Conservation (phyloP, 2,113 vertebrate genomes). For the Peromyscus californicus region DNA sequence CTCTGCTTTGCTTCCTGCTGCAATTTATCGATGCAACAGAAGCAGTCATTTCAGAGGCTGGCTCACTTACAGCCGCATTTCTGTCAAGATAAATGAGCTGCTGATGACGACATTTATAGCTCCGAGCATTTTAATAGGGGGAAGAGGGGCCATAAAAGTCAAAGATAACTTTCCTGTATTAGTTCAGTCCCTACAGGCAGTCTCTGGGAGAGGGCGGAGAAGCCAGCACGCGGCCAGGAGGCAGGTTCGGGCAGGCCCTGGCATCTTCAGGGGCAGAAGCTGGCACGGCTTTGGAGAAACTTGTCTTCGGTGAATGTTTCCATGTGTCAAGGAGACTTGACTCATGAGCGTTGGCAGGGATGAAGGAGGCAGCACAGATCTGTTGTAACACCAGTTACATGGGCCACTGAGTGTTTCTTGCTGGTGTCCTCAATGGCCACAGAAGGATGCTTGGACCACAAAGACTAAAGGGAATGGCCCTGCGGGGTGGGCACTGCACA, state of each 20-base stretch:
- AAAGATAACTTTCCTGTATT: conserved; percentile 75
- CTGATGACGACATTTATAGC: conserved; percentile 81
- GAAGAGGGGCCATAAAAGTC: conserved; percentile 81
- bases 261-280: background rate
- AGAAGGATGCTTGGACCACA: background rate
- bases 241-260: background rate
- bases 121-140: conserved; percentile 83
- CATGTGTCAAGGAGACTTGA: no score
- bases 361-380: rapidly evolving
- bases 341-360: background rate
- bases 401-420: background rate
- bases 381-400: rapidly evolving
- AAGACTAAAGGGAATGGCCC: rapidly evolving
- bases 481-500: rapidly evolving
- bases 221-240: rapidly evolving
- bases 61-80: conserved; percentile 78
- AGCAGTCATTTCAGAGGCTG: conserved; percentile 81
- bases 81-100: conserved; percentile 84
- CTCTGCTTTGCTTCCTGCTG: conserved; percentile 68
- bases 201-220: background rate
- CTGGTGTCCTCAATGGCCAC: background rate
- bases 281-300: background rate
- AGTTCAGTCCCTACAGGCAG: conserved; percentile 15
- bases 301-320: background rate
- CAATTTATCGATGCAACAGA: conserved; percentile 82